Base-by-base conservation (phyloP, 2,113 vertebrate genomes). In the Toxotes chatareus region DNA sequence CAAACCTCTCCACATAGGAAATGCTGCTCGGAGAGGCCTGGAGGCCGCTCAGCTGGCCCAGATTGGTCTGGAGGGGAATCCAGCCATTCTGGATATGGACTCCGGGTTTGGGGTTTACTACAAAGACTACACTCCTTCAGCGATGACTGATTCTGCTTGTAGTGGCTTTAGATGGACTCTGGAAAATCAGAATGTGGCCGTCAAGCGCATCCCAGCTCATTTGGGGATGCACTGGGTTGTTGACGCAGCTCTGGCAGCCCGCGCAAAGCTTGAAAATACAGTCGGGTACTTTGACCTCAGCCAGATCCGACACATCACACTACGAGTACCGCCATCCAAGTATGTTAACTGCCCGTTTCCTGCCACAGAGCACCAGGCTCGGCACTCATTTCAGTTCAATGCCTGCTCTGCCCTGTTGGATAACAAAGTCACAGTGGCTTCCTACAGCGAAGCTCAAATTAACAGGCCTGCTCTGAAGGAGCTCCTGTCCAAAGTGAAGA, bases 301-400 rank as follows among this genome's bases (percentile, higher is more conserved):
- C 34, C 88, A 74, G 79, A 95, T 98, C 17, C 79, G 89, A 16
- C 92, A 76, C 8, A 82, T 99, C 34, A 88, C 92, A 34, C 95
- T 99, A 6, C 90, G 89, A 88, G 94, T 98, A 40, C 98, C 98
- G 9, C 92, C 95, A 0, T 96, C 96, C 57, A 95, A 90, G 51
- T 99, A 99, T 0, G 92, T 98, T 4, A 91, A 98, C 84, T 95
- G 97, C 44, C 94, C 96, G 49, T 93, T 93, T 14, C 97, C 97
- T 0, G 59, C 38, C 57, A 95, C 96, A 0, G 97, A 99, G 79
- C 97, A 99, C 0, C 96, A 99, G 89, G 97, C 97, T 78, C 95
- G 97, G 36, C 98, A 99, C 85, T 99, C 97, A 0, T 97, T 98
- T 70, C 98, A 99, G 93, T 98, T 98, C 51, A 96, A 95, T 0